Conservation (phyloP, 2,113 vertebrate genomes). For the Nyctereutes procyonoides region DNA sequence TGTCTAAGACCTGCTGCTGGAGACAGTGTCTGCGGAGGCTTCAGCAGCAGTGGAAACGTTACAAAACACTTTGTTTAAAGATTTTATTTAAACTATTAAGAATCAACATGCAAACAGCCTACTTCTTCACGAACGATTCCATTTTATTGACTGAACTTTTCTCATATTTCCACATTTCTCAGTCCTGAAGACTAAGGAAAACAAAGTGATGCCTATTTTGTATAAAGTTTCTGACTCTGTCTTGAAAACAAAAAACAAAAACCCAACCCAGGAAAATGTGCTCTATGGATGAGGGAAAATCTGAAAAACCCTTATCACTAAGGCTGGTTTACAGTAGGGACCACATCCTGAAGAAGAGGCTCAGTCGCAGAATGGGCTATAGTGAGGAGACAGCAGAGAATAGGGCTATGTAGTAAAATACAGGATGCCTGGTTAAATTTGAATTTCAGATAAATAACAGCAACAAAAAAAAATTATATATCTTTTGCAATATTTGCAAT, state of each 20-base stretch:
- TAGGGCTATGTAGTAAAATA: neutral
- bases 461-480: neutral
- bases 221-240: no score
- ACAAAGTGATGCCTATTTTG: no score
- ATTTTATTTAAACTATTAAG: constrained; percentile 95
- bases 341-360: neutral
- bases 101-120: constrained; percentile 90
- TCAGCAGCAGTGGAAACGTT: constrained; percentile 88
- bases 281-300: neutral
- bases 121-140: neutral
- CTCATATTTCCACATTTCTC: no score
- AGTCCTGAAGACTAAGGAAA: no score
- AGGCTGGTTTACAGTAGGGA: neutral
- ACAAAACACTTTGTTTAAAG: constrained; percentile 91
- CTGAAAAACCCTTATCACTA: neutral
- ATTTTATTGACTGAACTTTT: no score
- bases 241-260: no score
- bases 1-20: constrained; percentile 90
- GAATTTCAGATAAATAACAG: neutral
- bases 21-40: constrained; percentile 86
- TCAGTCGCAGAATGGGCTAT: neutral
- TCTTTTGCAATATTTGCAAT: neutral
- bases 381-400: neutral
- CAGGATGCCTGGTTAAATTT: neutral
- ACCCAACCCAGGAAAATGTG: neutral